These are phyloP conservation scores for Tetragnatha montana DNA, from an alignment of 2,888 invertebrate genomes.

Conservation along the genomic window DNA sequence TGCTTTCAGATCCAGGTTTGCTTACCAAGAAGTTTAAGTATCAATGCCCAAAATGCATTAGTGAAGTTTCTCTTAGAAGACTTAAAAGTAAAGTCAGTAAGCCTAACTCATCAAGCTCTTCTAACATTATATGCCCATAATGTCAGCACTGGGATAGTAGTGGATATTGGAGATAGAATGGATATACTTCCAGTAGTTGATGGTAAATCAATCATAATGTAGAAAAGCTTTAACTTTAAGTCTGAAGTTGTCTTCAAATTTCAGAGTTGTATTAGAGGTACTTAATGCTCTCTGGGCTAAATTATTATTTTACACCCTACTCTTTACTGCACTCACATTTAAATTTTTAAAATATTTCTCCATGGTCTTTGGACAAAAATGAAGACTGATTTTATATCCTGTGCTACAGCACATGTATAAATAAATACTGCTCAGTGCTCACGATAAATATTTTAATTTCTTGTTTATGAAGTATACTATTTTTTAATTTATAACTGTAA, in stretches of 20 bases:
- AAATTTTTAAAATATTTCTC: too few species aligned
- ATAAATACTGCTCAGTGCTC: too few species aligned
- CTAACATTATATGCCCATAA: conserved; percentile 80
- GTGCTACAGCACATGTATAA: too few species aligned
- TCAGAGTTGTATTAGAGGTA: too few species aligned
- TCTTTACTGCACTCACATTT: too few species aligned
- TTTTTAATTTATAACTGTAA: neutral
- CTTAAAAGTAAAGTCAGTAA: conserved; percentile 77
- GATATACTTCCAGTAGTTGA: conserved; percentile 80
- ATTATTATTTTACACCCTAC: too few species aligned
- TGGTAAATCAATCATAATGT: conserved; percentile 75
- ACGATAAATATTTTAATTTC: too few species aligned
- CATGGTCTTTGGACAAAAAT: too few species aligned
- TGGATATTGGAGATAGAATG: conserved; percentile 80
- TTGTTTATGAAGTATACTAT: neutral
- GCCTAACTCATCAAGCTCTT: conserved; percentile 79
- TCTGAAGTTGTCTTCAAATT: too few species aligned
- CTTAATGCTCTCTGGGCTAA: too few species aligned
- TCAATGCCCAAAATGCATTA: conserved; percentile 77
- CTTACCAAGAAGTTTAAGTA: conserved; percentile 77
- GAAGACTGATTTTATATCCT: too few species aligned
- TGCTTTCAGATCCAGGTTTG: conserved; percentile 64
- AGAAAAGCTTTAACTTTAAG: too few species aligned
- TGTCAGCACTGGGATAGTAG: conserved; percentile 80
- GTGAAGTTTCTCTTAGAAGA: conserved; percentile 77